Evolutionary conservation across 2,888 invertebrate genomes (phyloP).

Genomic region (Dusona sp.): DNA sequence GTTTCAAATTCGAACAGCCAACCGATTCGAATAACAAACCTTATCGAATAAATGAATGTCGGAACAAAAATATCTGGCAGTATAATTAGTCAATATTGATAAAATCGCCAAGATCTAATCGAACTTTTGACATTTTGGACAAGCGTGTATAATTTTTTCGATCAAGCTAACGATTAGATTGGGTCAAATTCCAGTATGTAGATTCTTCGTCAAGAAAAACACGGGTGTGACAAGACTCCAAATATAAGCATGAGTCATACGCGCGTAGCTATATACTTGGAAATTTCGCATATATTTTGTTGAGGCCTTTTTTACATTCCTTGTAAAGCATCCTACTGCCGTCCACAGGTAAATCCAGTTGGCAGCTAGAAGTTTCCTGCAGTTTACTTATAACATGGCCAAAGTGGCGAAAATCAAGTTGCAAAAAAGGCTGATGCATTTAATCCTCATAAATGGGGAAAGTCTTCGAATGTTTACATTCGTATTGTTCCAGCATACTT

Average conservation of each 20-base stretch:
- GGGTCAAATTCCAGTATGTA: neutral
- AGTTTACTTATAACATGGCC: neutral
- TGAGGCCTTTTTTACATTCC: neutral
- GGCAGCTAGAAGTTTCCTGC: neutral
- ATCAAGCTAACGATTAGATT: neutral
- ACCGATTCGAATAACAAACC: neutral
- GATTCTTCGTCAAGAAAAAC: neutral
- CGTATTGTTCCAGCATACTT: neutral
- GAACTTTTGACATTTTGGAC: neutral
- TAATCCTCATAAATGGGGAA: neutral
- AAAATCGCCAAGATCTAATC: neutral
- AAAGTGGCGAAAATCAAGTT: neutral
- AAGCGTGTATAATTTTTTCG: neutral
- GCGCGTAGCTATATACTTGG: neutral
- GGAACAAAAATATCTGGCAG: neutral
- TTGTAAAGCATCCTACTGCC: neutral
- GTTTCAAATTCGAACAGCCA: neutral
- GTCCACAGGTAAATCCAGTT: neutral
- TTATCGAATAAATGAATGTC: neutral
- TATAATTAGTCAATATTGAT: neutral
- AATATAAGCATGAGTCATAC: conserved; percentile 13
- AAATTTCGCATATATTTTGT: neutral
- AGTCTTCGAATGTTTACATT: neutral
- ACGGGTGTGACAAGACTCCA: conserved; percentile 7
- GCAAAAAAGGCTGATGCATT: neutral